Conservation (phyloP, 1,140 invertebrate species). For the Yoshiicerus persimilis region DNA sequence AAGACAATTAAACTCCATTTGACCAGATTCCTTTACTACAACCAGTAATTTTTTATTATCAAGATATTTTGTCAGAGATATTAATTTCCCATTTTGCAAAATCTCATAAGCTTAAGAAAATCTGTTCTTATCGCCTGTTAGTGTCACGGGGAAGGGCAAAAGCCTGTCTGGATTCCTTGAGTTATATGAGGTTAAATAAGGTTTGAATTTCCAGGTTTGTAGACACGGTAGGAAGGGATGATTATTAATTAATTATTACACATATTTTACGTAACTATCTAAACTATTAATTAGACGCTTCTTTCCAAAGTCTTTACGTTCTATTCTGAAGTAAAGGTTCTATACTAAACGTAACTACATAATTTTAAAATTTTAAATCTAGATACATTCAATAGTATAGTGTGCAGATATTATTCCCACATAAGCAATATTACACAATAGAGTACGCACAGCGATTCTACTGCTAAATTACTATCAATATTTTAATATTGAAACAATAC, state of each 20-base stretch:
- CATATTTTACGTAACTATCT: neutral
- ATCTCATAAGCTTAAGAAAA: neutral
- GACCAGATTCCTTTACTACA: too few relatives aligned
- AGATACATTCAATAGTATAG: too few relatives aligned
- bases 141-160: neutral
- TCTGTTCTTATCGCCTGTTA: neutral
- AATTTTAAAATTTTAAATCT: too few relatives aligned
- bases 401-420: too few relatives aligned
- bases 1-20: too few relatives aligned
- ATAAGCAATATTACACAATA: too few relatives aligned
- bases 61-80: too few relatives aligned
- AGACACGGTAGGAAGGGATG: neutral
- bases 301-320: neutral
- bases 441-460: too few relatives aligned
- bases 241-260: neutral
- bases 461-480: too few relatives aligned
- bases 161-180: neutral
- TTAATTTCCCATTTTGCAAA: neutral
- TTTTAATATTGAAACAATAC: too few relatives aligned
- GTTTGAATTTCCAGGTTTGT: neutral
- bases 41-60: too few relatives aligned
- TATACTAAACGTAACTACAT: neutral
- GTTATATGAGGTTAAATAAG: neutral
- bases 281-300: too few relatives aligned
- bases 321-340: neutral